A percentile compares a stretch with the other conserved stretches of the same genome.
Conservation (phyloP, 1,140 invertebrate species). For the Pseudomyrmex pallidus region DNA sequence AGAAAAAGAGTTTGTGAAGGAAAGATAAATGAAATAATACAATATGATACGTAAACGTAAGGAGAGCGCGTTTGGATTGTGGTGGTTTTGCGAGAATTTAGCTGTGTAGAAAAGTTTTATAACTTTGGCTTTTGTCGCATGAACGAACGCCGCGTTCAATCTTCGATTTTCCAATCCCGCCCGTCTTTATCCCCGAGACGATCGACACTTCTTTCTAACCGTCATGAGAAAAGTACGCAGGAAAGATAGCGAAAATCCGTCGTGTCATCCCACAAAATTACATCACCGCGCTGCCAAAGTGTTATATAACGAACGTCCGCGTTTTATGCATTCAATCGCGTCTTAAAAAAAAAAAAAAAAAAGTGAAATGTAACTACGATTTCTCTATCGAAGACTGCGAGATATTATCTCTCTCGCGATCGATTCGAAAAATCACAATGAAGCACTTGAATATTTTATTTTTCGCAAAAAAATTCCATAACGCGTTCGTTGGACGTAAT, state of each 20-base stretch:
- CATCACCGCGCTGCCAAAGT: slow-evolving; percentile 2
- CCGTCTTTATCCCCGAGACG: slow-evolving; percentile 40
- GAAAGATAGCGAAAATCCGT: slow-evolving; percentile 36
- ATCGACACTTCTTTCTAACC: slow-evolving; percentile 30
- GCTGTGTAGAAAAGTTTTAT: slow-evolving; percentile 14
- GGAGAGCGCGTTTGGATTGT: neutral
- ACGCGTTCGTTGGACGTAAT: neutral
- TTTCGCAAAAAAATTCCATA: neutral
- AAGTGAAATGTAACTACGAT: neutral
- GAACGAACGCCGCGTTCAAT: slow-evolving; percentile 9
- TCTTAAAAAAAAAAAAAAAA: slow-evolving; percentile 2
- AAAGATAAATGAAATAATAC: neutral
- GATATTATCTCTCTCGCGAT: neutral
- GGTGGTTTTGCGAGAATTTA: neutral
- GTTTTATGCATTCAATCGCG: slow-evolving; percentile 20
- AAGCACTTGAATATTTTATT: neutral
- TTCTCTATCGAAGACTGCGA: too few relatives aligned
- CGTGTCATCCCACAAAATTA: slow-evolving; percentile 17
- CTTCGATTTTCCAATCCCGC: slow-evolving; percentile 23
- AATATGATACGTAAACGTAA: neutral
- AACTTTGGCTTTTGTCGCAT: slow-evolving; percentile 7
- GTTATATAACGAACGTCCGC: neutral
- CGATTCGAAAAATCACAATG: too few relatives aligned
- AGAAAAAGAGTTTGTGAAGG: neutral
- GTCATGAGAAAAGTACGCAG: slow-evolving; percentile 14